Base-by-base conservation (phyloP, 2,113 vertebrate genomes). In the Tringa solitaria region DNA sequence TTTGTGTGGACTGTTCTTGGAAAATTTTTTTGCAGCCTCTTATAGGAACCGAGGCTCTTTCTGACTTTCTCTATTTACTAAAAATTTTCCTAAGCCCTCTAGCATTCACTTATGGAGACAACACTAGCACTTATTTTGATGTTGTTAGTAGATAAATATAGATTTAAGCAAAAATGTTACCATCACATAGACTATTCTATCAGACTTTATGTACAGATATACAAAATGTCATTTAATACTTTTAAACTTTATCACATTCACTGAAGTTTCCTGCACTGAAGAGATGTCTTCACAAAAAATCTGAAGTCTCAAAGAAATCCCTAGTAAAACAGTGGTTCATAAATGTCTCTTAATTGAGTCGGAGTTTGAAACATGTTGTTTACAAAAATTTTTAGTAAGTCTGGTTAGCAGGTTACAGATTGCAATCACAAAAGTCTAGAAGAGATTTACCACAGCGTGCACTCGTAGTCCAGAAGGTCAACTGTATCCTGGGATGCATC, bases 311-410 rank as follows among this genome's bases (percentile, higher is more conserved):
- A 6, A 37, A 84, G 41, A 84, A 87, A 84, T 51, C 11, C 22
- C 12, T 32, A 75, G 37, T 59, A 94, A 81, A 87, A 24, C 2
- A 32, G 20, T 12, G 5, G 2, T 87, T 72, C 41, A n/a, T 51
- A 83, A 68, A 64, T 35, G 2, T 41, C 35, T 89, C 54, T 87
- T 70, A 51, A 35, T 16, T 79, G 32, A 57, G 32, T 24, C 70
- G 23, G 0, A 0, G 2, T 61, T 73, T 85, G 67, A 93, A 88
- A 33, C 8, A 50, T 0, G 0, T 12, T n/a, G 18, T 73, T 94
- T 43, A 46, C 23, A 84, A 51, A 15, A 54, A 56, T 57, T 68
- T 92, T 75, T 32, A 35, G 16, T 45, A n/a, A 74, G 14, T 73
- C 46, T 54, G 9, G 6, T 17, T 64, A 68, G 28, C 24, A 56